A percentile compares a stretch with the other conserved stretches of the same genome.
Evolutionary conservation across 2,888 invertebrate species (phyloP).

Genomic region (Lithophane leautieri): DNA sequence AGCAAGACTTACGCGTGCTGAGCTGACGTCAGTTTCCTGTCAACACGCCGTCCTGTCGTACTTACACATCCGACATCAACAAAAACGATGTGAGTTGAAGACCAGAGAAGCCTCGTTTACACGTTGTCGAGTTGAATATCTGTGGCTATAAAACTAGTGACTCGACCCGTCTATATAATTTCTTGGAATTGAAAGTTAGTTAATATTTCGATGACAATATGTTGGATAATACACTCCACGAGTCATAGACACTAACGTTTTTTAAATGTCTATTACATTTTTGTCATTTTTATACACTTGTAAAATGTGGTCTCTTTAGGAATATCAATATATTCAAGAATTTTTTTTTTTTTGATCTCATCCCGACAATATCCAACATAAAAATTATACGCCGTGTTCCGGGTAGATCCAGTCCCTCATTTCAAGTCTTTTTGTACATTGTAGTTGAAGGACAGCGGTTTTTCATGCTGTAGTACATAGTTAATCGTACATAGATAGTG

Average conservation of each 20-base stretch:
- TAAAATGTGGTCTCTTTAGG: not conserved
- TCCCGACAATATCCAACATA: not conserved
- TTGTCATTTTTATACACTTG: not conserved
- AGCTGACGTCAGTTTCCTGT: constrained; percentile 56
- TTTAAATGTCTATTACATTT: not conserved
- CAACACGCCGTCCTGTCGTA: constrained; percentile 57
- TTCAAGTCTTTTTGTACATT: not conserved
- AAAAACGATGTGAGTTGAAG: constrained; percentile 55
- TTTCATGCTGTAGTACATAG: not conserved
- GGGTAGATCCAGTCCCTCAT: not conserved
- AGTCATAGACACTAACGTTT: not conserved
- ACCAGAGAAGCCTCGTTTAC: constrained; percentile 44
- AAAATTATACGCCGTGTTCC: not conserved
- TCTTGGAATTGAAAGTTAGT: not conserved
- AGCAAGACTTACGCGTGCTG: constrained; percentile 50
- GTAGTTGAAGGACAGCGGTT: not conserved
- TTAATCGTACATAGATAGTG: not conserved
- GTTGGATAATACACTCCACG: not conserved
- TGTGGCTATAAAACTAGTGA: not conserved
- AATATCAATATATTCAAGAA: not conserved
- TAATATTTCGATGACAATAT: not conserved
- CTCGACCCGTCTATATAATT: not conserved
- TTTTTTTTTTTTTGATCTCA: not conserved
- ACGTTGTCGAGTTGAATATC: not conserved
- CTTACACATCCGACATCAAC: constrained; percentile 60